These are phyloP conservation scores for Epizoanthus rinbou DNA, from an alignment of 92 coral and sea anemone species.

Conservation along the genomic window DNA sequence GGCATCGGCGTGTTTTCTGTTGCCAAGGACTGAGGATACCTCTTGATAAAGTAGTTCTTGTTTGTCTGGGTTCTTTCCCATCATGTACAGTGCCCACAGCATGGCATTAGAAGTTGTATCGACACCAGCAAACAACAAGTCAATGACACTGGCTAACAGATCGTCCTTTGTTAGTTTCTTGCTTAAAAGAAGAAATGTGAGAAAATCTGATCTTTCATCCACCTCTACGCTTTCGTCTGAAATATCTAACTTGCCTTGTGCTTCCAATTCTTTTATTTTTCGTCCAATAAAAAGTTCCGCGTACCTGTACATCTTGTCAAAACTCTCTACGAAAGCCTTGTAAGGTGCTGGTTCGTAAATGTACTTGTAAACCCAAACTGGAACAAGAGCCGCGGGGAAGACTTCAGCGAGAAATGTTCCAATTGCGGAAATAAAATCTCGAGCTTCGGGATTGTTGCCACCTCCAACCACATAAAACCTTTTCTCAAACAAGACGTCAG, in stretches of 20 bases:
- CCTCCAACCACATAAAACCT: conserved; percentile 60
- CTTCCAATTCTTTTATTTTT: conserved; percentile 46
- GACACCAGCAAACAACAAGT: no score
- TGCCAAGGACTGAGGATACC: conserved; percentile 3
- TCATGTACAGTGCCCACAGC: conserved; percentile 71
- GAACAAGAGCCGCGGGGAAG: conserved; percentile 28
- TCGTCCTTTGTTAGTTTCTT: conserved; percentile 63
- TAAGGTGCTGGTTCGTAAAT: conserved; percentile 59
- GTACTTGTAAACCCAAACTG: conserved; percentile 52
- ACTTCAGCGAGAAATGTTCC: conserved; percentile 42
- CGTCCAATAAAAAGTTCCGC: conserved; percentile 56
- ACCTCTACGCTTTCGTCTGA: neutral
- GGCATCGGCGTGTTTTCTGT: conserved; percentile 27
- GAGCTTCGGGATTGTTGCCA: conserved; percentile 51
- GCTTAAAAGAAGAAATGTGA: conserved; percentile 53
- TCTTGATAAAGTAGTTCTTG: conserved; percentile 56
- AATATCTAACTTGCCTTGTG: neutral
- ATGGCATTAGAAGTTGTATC: conserved; percentile 77
- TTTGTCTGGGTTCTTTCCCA: conserved; percentile 71
- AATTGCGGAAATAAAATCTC: conserved; percentile 51
- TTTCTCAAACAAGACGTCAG: conserved; percentile 63
- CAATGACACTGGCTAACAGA: neutral
- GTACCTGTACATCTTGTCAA: conserved; percentile 62
- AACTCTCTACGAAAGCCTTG: conserved; percentile 41
- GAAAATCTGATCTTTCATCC: conserved; percentile 46